phyloP scores from a whole-genome alignment of 2,797 vertebrate genomes.

The Enteromius treurensis region DNA sequence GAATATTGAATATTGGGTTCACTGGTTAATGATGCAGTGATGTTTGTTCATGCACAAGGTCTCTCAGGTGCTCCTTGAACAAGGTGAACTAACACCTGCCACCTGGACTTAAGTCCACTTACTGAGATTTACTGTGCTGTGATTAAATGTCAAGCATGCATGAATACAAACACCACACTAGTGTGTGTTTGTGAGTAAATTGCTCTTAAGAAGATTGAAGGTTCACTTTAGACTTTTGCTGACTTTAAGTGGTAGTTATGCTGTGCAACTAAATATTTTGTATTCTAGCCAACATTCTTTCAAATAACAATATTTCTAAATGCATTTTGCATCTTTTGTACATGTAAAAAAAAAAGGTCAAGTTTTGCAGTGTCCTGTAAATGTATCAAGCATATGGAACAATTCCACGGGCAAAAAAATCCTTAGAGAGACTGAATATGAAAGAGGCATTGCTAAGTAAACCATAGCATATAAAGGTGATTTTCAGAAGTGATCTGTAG shows the following conservation, averaged over 20 bases:
- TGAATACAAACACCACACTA: constrained; percentile 23
- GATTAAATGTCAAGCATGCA: constrained; percentile 61
- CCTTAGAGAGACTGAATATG: neutral
- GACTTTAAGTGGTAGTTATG: neutral
- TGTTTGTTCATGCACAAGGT: constrained; percentile 75
- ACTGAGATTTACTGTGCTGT: constrained; percentile 71
- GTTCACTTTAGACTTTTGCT: neutral
- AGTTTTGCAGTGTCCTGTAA: neutral
- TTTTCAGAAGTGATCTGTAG: neutral
- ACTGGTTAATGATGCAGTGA: neutral
- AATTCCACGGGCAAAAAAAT: neutral
- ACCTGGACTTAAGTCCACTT: constrained; percentile 73
- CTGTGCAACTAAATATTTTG: neutral
- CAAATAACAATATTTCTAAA: neutral
- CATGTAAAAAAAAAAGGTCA: neutral
- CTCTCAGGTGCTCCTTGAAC: constrained; percentile 70
- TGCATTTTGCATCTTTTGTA: neutral
- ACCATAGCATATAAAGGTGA: neutral
- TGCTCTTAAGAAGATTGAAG: neutral
- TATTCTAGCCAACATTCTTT: neutral
- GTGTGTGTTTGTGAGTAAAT: neutral
- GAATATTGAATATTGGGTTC: neutral
- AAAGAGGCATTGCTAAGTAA: neutral
- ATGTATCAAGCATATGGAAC: neutral
- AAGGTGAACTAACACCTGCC: constrained; percentile 79